These are phyloP conservation scores for Magallana angulata DNA, from an alignment of 1,140 invertebrate species.

Conservation along the genomic window DNA sequence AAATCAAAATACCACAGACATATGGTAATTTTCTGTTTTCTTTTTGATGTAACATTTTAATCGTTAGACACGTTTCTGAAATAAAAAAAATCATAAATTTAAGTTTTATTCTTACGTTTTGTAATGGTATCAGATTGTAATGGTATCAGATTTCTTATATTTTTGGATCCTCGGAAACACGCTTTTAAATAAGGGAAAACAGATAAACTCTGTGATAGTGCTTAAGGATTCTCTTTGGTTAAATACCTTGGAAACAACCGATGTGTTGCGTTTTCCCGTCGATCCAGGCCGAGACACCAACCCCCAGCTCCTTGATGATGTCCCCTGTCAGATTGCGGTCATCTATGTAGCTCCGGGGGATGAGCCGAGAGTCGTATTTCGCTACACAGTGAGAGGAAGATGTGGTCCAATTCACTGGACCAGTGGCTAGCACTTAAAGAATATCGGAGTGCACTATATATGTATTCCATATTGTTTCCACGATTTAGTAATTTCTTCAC, in stretches of 20 bases:
- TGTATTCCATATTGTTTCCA: no score
- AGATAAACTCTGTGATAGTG: no score
- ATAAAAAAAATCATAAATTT: not conserved
- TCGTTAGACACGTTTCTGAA: conserved; percentile 4
- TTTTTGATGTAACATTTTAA: not conserved
- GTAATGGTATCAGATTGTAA: not conserved
- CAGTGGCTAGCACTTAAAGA: no score
- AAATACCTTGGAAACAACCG: not conserved
- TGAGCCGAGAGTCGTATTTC: not conserved
- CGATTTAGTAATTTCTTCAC: no score
- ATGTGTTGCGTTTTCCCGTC: not conserved
- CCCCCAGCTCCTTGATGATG: not conserved
- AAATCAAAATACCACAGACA: not conserved
- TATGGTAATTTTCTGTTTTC: not conserved
- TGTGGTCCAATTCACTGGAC: not conserved
- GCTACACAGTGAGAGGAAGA: not conserved
- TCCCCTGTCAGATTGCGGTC: not conserved
- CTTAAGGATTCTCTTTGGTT: no score
- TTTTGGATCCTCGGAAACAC: not conserved
- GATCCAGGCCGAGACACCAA: not conserved
- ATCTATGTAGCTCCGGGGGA: conserved; percentile 1
- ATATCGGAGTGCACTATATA: no score
- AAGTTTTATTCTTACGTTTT: not conserved
- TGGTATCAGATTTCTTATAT: not conserved
- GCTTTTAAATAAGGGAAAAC: no score